Percentiles rank a stretch among this genome's conserved stretches.
These are phyloP conservation scores for Vulpes ferrilata DNA, from an alignment of 2,113 vertebrate genomes.

Conservation along the genomic window DNA sequence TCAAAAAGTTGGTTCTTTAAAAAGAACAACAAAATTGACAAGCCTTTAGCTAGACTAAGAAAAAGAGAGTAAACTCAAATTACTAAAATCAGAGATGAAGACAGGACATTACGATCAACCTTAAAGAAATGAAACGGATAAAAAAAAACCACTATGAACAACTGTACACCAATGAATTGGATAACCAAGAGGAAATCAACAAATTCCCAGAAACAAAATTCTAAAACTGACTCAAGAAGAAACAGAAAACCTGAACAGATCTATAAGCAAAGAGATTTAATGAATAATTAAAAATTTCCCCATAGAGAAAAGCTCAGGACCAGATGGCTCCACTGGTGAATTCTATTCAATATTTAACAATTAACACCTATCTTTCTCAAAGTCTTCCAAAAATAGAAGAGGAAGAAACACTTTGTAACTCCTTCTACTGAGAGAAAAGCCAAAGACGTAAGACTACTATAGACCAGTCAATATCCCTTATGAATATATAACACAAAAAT, in stretches of 20 bases:
- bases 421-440: background rate
- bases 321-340: background rate
- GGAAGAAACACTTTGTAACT: background rate
- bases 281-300: background rate
- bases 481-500: constrained; percentile 24
- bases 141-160: background rate
- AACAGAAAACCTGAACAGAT: background rate
- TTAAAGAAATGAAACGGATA: background rate
- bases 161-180: background rate
- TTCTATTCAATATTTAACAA: constrained; percentile 23
- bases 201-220: constrained; percentile 39
- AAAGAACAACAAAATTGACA: background rate
- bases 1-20: background rate
- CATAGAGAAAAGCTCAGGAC: background rate
- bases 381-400: constrained; percentile 4
- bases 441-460: background rate
- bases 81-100: constrained; percentile 16
- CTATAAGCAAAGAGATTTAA: background rate
- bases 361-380: constrained; percentile 20
- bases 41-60: background rate
- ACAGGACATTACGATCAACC: background rate
- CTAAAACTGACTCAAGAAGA: constrained; percentile 4
- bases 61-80: background rate
- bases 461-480: constrained; percentile 12
- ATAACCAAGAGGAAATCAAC: background rate